Percentiles rank a stretch among this genome's conserved stretches.
phyloP scores from a whole-genome alignment of 2,113 vertebrate genomes.

The Pycnonotus jocosus region DNA sequence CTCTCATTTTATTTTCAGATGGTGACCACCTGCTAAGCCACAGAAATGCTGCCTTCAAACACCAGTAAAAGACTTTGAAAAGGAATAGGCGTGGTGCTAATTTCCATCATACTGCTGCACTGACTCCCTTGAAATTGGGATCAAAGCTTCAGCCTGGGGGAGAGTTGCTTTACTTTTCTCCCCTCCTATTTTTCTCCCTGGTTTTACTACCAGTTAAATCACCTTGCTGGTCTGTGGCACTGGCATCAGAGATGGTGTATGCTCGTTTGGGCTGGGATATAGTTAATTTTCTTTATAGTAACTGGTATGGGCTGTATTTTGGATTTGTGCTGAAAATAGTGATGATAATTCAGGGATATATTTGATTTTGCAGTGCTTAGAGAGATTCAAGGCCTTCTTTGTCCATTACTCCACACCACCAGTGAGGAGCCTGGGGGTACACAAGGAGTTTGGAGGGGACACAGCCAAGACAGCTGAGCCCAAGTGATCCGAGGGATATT shows the following conservation, averaged over 20 bases:
- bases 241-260: background rate
- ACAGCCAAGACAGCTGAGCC: background rate
- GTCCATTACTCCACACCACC: background rate
- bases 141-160: background rate
- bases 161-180: background rate
- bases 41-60: slow-evolving; percentile 23
- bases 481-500: background rate
- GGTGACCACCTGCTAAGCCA: slow-evolving; percentile 12
- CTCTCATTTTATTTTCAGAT: slow-evolving; percentile 35
- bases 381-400: background rate
- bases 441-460: background rate
- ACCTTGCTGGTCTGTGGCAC: background rate
- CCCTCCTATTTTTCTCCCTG: accelerated
- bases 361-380: background rate
- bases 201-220: background rate
- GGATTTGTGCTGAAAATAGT: background rate
- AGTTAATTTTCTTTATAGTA: background rate
- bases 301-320: background rate
- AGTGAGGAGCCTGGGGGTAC: background rate
- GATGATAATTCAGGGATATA: background rate
- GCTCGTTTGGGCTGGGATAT: background rate
- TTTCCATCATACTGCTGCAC: background rate
- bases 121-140: background rate
- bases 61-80: background rate
- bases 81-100: background rate